These are phyloP conservation scores for Romanogobio albipinnatus DNA, from an alignment of 2,113 vertebrate genomes.

Conservation along the genomic window DNA sequence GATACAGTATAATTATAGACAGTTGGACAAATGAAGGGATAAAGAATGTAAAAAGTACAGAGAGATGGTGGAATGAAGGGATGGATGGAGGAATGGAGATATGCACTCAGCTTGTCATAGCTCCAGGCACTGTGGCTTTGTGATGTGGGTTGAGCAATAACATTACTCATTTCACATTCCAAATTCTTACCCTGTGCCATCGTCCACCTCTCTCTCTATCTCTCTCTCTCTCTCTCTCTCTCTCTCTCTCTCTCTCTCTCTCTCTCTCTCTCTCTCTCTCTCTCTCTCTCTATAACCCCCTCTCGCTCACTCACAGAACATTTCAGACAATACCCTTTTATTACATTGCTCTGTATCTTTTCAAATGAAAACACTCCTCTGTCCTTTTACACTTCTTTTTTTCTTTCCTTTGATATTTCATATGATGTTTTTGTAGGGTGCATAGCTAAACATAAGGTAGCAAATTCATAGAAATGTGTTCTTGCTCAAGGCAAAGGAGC, in stretches of 20 bases:
- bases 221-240: background rate
- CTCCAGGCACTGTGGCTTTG: slow-evolving; percentile 78
- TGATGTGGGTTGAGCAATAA: slow-evolving; percentile 82
- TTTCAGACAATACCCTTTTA: slow-evolving; percentile 10
- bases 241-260: slow-evolving; percentile 32
- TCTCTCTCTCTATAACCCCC: slow-evolving; percentile 1
- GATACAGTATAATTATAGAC: background rate
- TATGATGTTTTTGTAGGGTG: background rate
- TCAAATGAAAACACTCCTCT: background rate
- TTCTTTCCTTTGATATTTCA: background rate
- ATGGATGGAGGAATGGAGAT: slow-evolving; percentile 66
- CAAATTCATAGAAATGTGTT: slow-evolving; percentile 53
- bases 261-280: background rate
- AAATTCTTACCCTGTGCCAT: slow-evolving; percentile 59
- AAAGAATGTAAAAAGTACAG: slow-evolving; percentile 28
- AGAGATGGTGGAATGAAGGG: slow-evolving; percentile 19
- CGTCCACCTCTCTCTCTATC: slow-evolving; percentile 12
- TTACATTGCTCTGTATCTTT: slow-evolving; percentile 14
- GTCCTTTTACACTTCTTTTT: background rate
- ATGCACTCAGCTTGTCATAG: slow-evolving; percentile 75
- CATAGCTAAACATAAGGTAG: background rate
- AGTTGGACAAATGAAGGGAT: slow-evolving; percentile 6
- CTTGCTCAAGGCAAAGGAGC: slow-evolving; percentile 69
- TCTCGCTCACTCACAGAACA: background rate
- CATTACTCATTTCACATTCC: slow-evolving; percentile 82